phyloP scores from a whole-genome alignment of 2,888 invertebrate species.

The Thymelicus lineola region DNA sequence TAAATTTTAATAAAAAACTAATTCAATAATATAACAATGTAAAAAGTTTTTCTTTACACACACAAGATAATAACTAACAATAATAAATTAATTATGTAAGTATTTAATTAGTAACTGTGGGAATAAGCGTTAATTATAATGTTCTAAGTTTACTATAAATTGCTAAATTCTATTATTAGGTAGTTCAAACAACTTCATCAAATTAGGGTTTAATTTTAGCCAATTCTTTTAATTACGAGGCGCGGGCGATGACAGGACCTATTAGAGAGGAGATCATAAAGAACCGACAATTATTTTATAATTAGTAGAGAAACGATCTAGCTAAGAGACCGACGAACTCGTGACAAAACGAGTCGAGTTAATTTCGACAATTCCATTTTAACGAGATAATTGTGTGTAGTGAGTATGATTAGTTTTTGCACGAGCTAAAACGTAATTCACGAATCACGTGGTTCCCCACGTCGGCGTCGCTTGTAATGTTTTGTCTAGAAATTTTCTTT shows the following conservation, averaged over 20 bases:
- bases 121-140: too few species aligned
- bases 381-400: constrained; percentile 33
- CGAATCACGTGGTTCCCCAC: neutral
- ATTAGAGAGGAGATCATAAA: neutral
- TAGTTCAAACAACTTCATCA: too few species aligned
- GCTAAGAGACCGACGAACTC: neutral
- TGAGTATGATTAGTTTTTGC: constrained; percentile 26
- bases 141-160: too few species aligned
- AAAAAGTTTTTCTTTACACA: too few species aligned
- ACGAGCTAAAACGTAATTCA: constrained; percentile 14
- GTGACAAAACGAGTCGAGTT: constrained; percentile 24
- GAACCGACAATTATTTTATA: neutral
- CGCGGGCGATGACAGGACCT: neutral
- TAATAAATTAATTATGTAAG: neutral
- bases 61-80: too few species aligned
- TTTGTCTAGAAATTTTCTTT: too few species aligned
- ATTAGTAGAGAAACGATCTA: constrained; percentile 9
- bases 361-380: constrained; percentile 31
- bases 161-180: too few species aligned
- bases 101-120: neutral
- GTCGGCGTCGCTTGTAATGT: too few species aligned
- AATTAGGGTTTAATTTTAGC: constrained; percentile 2
- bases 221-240: neutral
- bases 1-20: too few species aligned
- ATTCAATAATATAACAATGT: too few species aligned